These are phyloP conservation scores for Ophion ellenae DNA, from an alignment of 2,888 invertebrate genomes.

Conservation along the genomic window DNA sequence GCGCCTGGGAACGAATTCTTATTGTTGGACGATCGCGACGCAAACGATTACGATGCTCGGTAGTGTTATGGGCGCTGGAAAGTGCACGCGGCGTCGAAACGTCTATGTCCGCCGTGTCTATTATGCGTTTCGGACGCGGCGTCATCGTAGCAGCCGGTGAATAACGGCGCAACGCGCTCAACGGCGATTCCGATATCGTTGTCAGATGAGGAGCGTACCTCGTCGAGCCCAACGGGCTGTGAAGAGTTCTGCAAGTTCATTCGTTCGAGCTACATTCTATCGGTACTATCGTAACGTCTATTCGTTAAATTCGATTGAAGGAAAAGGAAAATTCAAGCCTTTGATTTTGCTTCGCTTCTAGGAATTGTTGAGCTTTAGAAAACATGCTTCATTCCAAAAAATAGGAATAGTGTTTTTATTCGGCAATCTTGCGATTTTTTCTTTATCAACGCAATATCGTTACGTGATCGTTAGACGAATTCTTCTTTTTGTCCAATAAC, in stretches of 20 bases:
- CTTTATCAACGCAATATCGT: too few species aligned
- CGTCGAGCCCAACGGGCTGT: slow-evolving; percentile 75
- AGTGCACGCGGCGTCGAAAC: slow-evolving; percentile 86
- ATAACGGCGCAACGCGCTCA: slow-evolving; percentile 78
- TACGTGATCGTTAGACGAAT: too few species aligned
- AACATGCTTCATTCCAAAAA: too few species aligned
- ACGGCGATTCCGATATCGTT: slow-evolving; percentile 88
- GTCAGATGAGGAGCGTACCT: slow-evolving; percentile 90
- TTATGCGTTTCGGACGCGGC: slow-evolving; percentile 88
- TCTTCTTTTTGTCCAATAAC: too few species aligned
- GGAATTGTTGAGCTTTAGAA: too few species aligned
- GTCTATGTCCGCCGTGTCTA: slow-evolving; percentile 94
- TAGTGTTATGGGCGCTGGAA: slow-evolving; percentile 68
- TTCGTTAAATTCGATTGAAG: too few species aligned
- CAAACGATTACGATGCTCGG: slow-evolving; percentile 74
- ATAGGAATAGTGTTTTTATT: too few species aligned
- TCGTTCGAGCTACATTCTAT: background rate
- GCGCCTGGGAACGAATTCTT: slow-evolving; percentile 82
- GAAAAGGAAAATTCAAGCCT: too few species aligned
- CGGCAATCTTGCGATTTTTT: too few species aligned
- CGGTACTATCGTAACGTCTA: too few species aligned
- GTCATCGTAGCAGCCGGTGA: slow-evolving; percentile 76
- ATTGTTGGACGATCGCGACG: slow-evolving; percentile 79
- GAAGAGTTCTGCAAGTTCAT: slow-evolving; percentile 73
- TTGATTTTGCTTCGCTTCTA: too few species aligned